phyloP scores from a whole-genome alignment of 2,888 invertebrate species.

The Noctua janthina region DNA sequence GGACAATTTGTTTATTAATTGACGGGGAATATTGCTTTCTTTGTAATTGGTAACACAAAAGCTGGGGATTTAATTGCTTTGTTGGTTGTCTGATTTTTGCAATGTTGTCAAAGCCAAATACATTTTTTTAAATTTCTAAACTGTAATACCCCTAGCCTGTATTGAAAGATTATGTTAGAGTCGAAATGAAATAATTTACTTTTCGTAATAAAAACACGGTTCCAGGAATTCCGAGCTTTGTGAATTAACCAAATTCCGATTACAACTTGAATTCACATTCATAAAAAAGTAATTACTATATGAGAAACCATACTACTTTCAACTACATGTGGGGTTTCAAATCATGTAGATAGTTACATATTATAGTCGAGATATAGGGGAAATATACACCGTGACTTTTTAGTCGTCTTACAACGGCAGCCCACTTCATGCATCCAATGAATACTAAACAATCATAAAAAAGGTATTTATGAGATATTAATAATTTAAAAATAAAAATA shows the following conservation, averaged over 20 bases:
- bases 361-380: background rate
- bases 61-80: slow-evolving; percentile 27
- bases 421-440: no score
- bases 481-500: no score
- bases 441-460: no score
- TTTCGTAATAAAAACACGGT: background rate
- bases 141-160: background rate
- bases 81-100: slow-evolving; percentile 2
- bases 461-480: no score
- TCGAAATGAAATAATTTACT: background rate
- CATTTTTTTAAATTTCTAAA: background rate
- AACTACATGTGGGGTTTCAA: background rate
- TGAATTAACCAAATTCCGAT: background rate
- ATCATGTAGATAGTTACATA: background rate
- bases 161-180: background rate
- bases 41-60: slow-evolving; percentile 41
- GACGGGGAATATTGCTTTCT: slow-evolving; percentile 55
- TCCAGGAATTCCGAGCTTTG: background rate
- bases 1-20: slow-evolving; percentile 60
- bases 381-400: background rate
- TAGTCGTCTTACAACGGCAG: no score
- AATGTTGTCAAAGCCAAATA: background rate
- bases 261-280: background rate
- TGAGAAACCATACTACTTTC: background rate
- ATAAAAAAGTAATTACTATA: background rate